Base-by-base conservation (phyloP, 1,140 invertebrate species). In the Heliothis virescens region DNA sequence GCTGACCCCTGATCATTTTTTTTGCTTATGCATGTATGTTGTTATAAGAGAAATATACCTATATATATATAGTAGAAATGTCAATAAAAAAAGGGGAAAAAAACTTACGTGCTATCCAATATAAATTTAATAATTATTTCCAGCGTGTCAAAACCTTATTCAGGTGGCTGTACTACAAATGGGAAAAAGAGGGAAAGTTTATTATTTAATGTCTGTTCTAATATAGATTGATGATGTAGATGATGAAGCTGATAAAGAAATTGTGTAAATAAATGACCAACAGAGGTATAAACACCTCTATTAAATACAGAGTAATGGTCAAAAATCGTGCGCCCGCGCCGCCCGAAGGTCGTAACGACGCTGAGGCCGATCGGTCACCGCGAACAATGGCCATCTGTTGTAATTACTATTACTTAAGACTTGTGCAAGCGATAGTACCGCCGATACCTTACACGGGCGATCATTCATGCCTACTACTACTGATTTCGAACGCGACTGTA, bases 321-420 rank as follows among this genome's bases (percentile, higher is more conserved):
- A 90, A 92, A 86, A 93, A 93, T 91, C 92, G 92, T 93, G 92
- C 88, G 80, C 85, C 67, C 21, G 84, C 86, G 86, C 83, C 86
- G 85, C 79, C 72, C 84, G 91, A 93, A 94, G 92, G 92, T 90
- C 89, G 85, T 52, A 67, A 63, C 77, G 83, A 82, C 78, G 83
- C 80, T 85, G 83, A 87, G 87, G 86, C 86, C 91, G 86, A 86
- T 90, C 89, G 86, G 91, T 88, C 89, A 90, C 86, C 85, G 79
- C 79, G 89, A 92, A 94, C 93, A 94, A 94, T 93, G 86, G 90
- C 82, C 91, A 93, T 94, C 93, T 86, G 90, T 93, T 92, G 92
- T 94, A 94, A 93, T 93, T 93, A 92, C 89, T 93, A 91, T 90
- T 91, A 90, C 87, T 92, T 89, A 89, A 81, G 82, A 82, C 83